A percentile compares a stretch with the other conserved stretches of the same genome.
Conservation (phyloP, 2,797 vertebrate species). For the Galago senegalensis region DNA sequence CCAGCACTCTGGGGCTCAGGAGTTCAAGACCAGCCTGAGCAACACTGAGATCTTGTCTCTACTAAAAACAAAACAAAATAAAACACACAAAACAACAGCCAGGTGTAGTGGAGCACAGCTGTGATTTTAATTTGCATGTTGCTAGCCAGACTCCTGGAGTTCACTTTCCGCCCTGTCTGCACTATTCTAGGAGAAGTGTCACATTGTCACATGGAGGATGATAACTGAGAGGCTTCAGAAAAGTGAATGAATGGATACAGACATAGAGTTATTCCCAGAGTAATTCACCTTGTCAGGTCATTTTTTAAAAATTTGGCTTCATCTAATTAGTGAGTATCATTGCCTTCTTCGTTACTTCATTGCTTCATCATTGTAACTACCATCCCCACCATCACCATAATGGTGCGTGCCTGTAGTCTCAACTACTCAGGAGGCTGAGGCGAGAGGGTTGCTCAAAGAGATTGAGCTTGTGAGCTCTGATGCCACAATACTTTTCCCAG, state of each 20-base stretch:
- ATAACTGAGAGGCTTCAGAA: not conserved
- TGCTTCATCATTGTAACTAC: not conserved
- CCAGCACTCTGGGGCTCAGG: no score
- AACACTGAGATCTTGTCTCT: no score
- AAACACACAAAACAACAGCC: no score
- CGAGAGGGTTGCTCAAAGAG: no score
- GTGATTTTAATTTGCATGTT: slow-evolving; percentile 15
- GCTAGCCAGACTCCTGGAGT: not conserved
- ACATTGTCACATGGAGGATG: fast-evolving
- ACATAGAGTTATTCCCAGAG: not conserved
- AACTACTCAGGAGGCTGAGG: no score
- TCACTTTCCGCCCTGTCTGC: not conserved
- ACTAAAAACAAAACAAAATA: no score
- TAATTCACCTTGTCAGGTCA: not conserved
- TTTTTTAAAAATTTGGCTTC: not conserved
- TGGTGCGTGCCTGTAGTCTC: no score
- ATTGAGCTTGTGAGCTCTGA: no score
- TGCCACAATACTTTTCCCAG: no score
- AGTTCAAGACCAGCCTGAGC: no score
- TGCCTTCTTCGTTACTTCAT: not conserved
- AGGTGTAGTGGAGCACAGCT: no score
- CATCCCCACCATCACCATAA: no score
- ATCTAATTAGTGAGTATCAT: not conserved
- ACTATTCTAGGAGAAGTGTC: not conserved
- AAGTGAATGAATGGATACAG: not conserved